Conservation (phyloP, 2,113 vertebrate genomes). For the Ictidomys tridecemlineatus region DNA sequence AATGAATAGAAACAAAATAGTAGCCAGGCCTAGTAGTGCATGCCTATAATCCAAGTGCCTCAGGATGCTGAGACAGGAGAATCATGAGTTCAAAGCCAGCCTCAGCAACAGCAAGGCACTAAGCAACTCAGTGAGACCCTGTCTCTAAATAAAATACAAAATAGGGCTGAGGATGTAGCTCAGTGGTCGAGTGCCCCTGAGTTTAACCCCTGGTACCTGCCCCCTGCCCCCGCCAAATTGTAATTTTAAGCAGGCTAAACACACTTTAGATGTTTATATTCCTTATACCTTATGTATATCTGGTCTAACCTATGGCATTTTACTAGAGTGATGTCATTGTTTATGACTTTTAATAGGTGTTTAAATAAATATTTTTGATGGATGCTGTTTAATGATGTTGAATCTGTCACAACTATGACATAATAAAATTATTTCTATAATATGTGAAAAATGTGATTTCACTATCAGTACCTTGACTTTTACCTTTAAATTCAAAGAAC, state of each 20-base stretch:
- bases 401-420: not conserved
- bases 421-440: not conserved
- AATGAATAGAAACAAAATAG: not conserved
- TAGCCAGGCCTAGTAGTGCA: no score
- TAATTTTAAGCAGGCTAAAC: not conserved
- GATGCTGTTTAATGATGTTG: not conserved
- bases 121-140: no score
- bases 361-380: not conserved
- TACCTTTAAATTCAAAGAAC: not conserved
- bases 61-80: no score
- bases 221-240: not conserved
- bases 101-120: no score
- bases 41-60: no score
- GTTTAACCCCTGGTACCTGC: no score
- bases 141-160: no score
- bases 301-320: not conserved
- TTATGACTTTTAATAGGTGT: not conserved
- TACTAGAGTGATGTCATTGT: not conserved
- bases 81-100: no score
- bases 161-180: no score
- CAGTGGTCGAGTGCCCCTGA: no score
- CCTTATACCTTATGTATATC: not conserved
- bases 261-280: not conserved
- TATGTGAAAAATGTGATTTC: not conserved
- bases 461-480: not conserved